Conservation (phyloP, 2,113 vertebrate genomes). For the Canis aureus region DNA sequence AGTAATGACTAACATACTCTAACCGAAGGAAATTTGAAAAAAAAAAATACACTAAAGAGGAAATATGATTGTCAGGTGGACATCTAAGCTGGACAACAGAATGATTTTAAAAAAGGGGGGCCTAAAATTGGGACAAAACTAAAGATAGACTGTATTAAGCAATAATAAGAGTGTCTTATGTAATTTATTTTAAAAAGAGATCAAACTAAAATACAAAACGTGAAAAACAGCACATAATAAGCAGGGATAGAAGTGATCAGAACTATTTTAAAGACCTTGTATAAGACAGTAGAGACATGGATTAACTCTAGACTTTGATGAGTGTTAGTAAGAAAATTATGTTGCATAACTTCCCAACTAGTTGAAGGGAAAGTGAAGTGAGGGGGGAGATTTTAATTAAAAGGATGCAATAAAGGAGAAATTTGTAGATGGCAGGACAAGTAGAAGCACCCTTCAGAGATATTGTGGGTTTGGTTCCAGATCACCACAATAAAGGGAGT, state of each 20-base stretch:
- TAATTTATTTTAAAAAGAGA: constrained; percentile 13
- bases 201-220: not conserved
- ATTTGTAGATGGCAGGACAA: not conserved
- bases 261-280: not conserved
- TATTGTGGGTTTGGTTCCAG: not conserved
- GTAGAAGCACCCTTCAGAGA: not conserved
- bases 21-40: not conserved
- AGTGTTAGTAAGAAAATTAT: not conserved
- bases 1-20: not conserved
- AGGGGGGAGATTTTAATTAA: not conserved
- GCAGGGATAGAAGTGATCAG: not conserved
- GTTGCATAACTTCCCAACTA: not conserved
- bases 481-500: not conserved
- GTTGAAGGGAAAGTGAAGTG: not conserved
- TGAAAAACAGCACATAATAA: not conserved
- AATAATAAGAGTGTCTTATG: not conserved
- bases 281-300: not conserved
- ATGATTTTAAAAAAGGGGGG: not conserved
- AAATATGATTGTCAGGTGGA: not conserved
- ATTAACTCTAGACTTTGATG: not conserved
- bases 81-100: not conserved
- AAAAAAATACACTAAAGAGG: not conserved
- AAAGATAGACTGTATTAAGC: not conserved
- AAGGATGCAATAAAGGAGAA: not conserved
- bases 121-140: not conserved